A percentile compares a stretch with the other conserved stretches of the same genome.
Evolutionary conservation across 2,797 vertebrate species (phyloP).

Genomic region (Sebastes matsubarae): DNA sequence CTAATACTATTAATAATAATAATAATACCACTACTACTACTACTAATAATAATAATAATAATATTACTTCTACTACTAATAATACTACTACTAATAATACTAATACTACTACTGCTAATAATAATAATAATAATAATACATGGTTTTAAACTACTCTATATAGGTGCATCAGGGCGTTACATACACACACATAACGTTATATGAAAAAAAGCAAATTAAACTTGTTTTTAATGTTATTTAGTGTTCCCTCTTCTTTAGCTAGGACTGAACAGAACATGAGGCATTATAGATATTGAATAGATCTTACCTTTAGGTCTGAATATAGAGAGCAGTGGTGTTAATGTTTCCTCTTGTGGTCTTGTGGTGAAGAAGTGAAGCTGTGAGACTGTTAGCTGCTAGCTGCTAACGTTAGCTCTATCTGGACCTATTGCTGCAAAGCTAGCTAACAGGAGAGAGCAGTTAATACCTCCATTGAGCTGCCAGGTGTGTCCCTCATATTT

Average conservation of each 20-base stretch:
- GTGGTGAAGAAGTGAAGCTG: background rate
- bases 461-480: background rate
- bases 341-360: background rate
- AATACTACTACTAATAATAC: fast-evolving
- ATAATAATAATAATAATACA: no score
- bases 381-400: background rate
- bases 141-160: no score
- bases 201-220: background rate
- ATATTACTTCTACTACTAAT: no score
- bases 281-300: background rate
- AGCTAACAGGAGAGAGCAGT: background rate
- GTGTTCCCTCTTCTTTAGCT: no score
- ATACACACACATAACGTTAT: background rate
- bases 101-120: no score
- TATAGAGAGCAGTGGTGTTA: no score
- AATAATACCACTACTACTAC: no score
- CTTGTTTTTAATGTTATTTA: background rate
- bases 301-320: background rate
- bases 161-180: no score
- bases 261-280: background rate
- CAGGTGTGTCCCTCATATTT: background rate
- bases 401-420: background rate
- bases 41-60: no score
- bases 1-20: no score
- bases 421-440: background rate